Evolutionary conservation across 2,888 invertebrate species (phyloP).

Genomic region (Patella depressa): DNA sequence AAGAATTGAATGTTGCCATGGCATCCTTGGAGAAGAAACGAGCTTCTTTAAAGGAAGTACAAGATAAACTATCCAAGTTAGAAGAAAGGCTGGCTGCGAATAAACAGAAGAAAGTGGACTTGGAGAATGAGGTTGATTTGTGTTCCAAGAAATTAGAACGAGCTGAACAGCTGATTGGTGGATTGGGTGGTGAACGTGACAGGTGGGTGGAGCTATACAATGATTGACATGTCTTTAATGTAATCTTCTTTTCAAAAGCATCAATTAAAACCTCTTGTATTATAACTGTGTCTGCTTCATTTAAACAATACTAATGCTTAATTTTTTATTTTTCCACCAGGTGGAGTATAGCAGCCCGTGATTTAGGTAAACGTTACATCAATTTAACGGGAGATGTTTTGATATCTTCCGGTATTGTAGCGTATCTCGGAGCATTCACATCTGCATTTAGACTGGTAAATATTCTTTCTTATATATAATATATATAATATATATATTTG

Average conservation of each 20-base stretch:
- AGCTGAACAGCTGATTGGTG: conserved; percentile 72
- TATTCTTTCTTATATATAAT: background rate
- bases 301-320: background rate
- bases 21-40: conserved; percentile 70
- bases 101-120: conserved; percentile 70
- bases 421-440: conserved; percentile 71
- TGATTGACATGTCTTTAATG: background rate
- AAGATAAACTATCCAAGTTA: conserved; percentile 70
- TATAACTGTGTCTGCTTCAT: background rate
- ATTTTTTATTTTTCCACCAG: conserved; percentile 39
- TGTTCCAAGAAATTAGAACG: conserved; percentile 71
- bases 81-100: conserved; percentile 69
- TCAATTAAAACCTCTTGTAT: background rate
- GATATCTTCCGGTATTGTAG: conserved; percentile 72
- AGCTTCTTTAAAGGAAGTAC: conserved; percentile 70
- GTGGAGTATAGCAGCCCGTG: conserved; percentile 68
- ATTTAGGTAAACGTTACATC: conserved; percentile 64
- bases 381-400: conserved; percentile 79
- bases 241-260: background rate
- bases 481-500: too few species aligned
- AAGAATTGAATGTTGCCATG: conserved; percentile 69
- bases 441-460: conserved; percentile 69
- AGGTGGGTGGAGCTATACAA: conserved; percentile 46
- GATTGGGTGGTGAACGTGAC: conserved; percentile 71
- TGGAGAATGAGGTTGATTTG: conserved; percentile 71